These are phyloP conservation scores for Thymallus thymallus DNA, from an alignment of 2,113 vertebrate genomes.

Conservation along the genomic window DNA sequence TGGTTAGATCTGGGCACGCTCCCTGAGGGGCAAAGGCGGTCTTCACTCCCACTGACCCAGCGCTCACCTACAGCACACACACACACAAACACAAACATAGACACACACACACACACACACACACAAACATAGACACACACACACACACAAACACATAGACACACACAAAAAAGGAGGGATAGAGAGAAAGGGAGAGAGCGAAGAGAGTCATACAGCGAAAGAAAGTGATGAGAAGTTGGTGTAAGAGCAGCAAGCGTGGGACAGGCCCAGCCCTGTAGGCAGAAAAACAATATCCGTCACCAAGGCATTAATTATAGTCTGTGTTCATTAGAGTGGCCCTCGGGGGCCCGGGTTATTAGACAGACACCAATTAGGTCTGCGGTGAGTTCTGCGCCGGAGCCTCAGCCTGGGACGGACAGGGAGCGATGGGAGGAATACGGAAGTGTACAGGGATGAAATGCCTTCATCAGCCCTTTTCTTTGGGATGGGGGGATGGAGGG, in stretches of 20 bases:
- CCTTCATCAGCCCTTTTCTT: conserved; percentile 40
- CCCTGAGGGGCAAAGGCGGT: too few relatives aligned
- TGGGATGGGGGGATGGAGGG: conserved; percentile 34
- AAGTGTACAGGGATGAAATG: conserved; percentile 40
- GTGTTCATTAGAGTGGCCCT: conserved; percentile 68
- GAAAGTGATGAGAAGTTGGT: too few relatives aligned
- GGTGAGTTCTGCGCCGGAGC: conserved; percentile 55
- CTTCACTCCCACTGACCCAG: conserved; percentile 44
- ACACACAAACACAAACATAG: too few relatives aligned
- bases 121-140: too few relatives aligned
- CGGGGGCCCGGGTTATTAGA: conserved; percentile 64
- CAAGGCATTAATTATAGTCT: conserved; percentile 72
- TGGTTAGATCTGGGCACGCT: too few relatives aligned
- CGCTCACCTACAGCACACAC: conserved; percentile 1
- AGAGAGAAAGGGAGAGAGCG: conserved; percentile 1
- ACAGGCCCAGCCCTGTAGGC: conserved; percentile 52
- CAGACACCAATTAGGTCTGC: conserved; percentile 69
- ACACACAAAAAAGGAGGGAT: too few relatives aligned
- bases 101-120: too few relatives aligned
- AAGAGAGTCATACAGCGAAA: conserved; percentile 7
- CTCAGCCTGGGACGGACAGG: conserved; percentile 14
- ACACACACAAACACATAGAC: too few relatives aligned
- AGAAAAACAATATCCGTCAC: conserved; percentile 66
- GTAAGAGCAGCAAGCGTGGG: conserved; percentile 48
- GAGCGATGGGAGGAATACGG: conserved; percentile 49